Evolutionary conservation across 2,797 vertebrate genomes (phyloP), one percentile per base, ranked within the genome.

Genomic region (Phrynocephalus guinanensis): DNA sequence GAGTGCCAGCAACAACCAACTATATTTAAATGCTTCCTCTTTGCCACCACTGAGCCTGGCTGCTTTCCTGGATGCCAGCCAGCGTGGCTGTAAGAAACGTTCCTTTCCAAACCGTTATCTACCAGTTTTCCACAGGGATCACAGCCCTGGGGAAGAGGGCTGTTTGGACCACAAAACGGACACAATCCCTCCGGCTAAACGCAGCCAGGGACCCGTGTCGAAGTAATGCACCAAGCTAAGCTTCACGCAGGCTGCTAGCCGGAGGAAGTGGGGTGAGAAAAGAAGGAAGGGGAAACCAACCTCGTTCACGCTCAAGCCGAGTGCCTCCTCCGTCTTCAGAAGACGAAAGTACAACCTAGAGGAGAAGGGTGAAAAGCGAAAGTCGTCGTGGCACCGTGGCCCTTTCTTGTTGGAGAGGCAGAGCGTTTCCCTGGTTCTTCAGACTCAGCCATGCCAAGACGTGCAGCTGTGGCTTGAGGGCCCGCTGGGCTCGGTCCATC

Each of bases 381-480:
- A 79, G 3, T 16, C 10, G 15, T 67, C 44, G 52, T 30, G 68
- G 11, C 66, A 16, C 38, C 20, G 8, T 48, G 24, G 24, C 13
- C 1, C 20, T 15, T 73, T 80, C 83, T 0, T 22, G n/a, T 22
- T 68, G 2, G 63, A 0, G 0, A 30, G 26, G 80, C 72, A 30
- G 3, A 50, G n/a, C 28, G 30, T 0, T 0, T 3, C 52, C 18
- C 4, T 3, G 22, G 8, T 30, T 22, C 22, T 1, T 6, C 28
- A 6, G 44, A 9, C 18, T 2, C 44, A 5, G 71, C 5, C 0
- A 2, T 22, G 11, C 50, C 8, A 11, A 33, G 68, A 5, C 10
- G 7, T 48, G 6, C 6, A 7, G 11, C 5, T 6, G 26, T 20
- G 3, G 2, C 16, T 50, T 30, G 6, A 8, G 8, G 13, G 8